Conservation (phyloP, 2,797 vertebrate genomes). For the Scomberomorus guttatus region DNA sequence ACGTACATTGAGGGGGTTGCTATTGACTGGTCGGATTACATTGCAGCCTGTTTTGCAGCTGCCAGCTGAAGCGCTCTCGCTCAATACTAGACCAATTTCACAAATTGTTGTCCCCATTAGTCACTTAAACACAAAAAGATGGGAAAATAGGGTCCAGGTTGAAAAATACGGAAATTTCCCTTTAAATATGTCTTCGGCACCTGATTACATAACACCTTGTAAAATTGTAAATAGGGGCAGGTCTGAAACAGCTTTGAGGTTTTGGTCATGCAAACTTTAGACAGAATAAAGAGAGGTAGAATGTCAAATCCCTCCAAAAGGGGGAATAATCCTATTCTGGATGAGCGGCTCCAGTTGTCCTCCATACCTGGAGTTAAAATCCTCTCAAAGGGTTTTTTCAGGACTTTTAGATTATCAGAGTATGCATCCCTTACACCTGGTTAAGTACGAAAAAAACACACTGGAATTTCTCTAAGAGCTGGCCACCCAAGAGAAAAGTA, state of each 20-base stretch:
- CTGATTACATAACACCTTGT: conserved; percentile 24
- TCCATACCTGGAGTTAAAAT: conserved; percentile 58
- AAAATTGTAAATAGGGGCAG: conserved; percentile 25
- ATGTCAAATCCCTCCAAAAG: conserved; percentile 66
- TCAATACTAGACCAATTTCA: too few relatives aligned
- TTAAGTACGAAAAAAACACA: conserved; percentile 32
- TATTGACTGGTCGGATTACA: too few relatives aligned
- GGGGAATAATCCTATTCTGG: conserved; percentile 64
- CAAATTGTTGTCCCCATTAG: too few relatives aligned
- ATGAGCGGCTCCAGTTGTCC: conserved; percentile 44
- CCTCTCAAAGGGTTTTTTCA: conserved; percentile 53
- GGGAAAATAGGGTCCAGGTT: too few relatives aligned
- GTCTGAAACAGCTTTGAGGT: conserved; percentile 47
- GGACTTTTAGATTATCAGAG: conserved; percentile 62
- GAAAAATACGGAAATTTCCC: too few relatives aligned
- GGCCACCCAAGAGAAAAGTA: conserved; percentile 71
- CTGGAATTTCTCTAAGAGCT: conserved; percentile 46
- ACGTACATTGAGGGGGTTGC: too few relatives aligned
- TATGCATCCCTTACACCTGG: conserved; percentile 51
- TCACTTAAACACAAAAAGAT: too few relatives aligned
- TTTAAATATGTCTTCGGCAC: conserved; percentile 17
- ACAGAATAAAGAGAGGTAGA: conserved; percentile 51
- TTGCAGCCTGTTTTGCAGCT: too few relatives aligned
- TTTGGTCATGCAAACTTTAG: conserved; percentile 57
- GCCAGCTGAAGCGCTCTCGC: too few relatives aligned